These are phyloP conservation scores for Eristalis pertinax DNA, from an alignment of 2,888 invertebrate genomes.

Conservation along the genomic window DNA sequence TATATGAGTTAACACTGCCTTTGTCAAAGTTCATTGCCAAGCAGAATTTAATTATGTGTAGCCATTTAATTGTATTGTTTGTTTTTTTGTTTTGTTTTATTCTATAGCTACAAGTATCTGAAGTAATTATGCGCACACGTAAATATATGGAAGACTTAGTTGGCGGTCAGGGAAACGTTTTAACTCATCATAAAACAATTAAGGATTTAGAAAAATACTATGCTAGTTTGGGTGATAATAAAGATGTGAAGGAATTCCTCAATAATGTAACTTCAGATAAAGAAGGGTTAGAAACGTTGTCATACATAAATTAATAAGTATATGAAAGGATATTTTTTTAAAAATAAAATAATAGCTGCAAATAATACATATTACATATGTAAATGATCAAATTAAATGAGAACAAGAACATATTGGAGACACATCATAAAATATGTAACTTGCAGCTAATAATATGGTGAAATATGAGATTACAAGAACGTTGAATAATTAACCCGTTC, in stretches of 20 bases:
- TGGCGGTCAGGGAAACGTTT: constrained; percentile 92
- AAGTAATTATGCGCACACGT: constrained; percentile 97
- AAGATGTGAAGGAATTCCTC: constrained; percentile 93
- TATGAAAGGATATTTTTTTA: constrained; percentile 18
- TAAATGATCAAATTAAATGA: not conserved
- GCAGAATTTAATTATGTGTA: constrained; percentile 18
- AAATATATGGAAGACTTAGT: constrained; percentile 96
- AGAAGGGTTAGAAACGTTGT: constrained; percentile 88
- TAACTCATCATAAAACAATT: constrained; percentile 92
- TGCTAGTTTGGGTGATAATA: constrained; percentile 88
- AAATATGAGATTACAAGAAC: too few relatives aligned
- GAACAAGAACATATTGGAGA: not conserved
- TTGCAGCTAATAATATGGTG: too few relatives aligned
- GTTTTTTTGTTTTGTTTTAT: constrained; percentile 28
- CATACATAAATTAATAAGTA: constrained; percentile 1
- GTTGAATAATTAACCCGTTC: too few relatives aligned
- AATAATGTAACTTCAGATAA: constrained; percentile 95
- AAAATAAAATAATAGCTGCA: constrained; percentile 5
- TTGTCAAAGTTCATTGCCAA: constrained; percentile 3
- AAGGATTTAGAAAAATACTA: constrained; percentile 94
- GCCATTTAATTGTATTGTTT: constrained; percentile 17
- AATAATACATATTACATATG: not conserved
- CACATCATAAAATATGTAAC: too few relatives aligned
- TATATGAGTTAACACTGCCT: not conserved
- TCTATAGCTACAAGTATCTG: constrained; percentile 95